Evolutionary conservation across 2,113 vertebrate species (phyloP).

Genomic region (Pelecanoides urinatrix): DNA sequence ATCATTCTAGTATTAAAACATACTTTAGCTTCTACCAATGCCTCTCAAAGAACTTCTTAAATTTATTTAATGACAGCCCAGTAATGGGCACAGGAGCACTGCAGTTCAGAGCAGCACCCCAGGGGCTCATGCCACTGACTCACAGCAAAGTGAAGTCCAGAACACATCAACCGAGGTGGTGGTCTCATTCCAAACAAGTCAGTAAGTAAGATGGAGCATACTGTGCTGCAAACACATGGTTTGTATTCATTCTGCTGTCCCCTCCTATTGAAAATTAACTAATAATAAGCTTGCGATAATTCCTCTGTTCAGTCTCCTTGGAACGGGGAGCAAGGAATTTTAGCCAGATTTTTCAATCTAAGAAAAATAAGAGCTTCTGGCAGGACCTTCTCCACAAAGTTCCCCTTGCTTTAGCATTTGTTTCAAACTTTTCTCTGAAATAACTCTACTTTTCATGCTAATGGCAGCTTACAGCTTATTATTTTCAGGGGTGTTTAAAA

Average conservation of each 20-base stretch:
- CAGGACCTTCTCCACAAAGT: not conserved
- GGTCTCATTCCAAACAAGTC: not conserved
- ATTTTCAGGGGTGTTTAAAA: not conserved
- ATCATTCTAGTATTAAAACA: not conserved
- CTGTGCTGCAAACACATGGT: not conserved
- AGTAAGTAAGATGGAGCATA: not conserved
- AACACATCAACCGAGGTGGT: fast-evolving
- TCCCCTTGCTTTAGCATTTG: not conserved
- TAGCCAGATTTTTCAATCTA: not conserved
- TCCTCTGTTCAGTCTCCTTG: not conserved
- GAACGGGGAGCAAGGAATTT: not conserved
- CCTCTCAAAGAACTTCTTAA: not conserved
- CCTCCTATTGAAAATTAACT: not conserved
- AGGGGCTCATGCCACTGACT: not conserved
- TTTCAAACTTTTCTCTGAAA: not conserved
- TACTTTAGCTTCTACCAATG: not conserved
- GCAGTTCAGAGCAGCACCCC: not conserved
- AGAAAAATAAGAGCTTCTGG: not conserved
- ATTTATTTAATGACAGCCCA: not conserved
- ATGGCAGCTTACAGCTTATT: not conserved
- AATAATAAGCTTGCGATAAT: not conserved
- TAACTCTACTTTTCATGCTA: not conserved
- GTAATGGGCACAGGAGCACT: not conserved
- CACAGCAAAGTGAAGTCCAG: not conserved
- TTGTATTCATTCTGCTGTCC: not conserved